A percentile compares a stretch with the other conserved stretches of the same genome.
These are phyloP conservation scores for Nudaria mundana DNA, from an alignment of 2,888 invertebrate genomes.

Conservation along the genomic window DNA sequence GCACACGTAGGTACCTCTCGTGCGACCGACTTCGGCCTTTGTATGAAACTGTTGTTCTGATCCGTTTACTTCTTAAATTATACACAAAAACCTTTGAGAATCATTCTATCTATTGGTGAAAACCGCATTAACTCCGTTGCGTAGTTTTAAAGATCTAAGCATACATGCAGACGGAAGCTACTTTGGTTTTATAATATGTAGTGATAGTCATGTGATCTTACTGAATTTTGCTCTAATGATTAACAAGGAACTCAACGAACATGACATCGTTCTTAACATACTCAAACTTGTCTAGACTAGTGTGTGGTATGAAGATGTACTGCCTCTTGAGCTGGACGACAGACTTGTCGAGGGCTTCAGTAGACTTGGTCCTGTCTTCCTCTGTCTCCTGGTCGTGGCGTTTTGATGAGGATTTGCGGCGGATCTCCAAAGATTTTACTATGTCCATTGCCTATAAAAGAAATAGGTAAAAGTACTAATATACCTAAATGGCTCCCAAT, in stretches of 20 bases:
- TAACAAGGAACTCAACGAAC: conserved; percentile 81
- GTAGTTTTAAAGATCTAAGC: too few relatives aligned
- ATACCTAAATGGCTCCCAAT: too few relatives aligned
- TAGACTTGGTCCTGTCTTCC: conserved; percentile 47
- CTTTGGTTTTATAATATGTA: too few relatives aligned
- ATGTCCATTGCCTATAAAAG: conserved; percentile 81
- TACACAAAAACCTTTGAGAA: too few relatives aligned
- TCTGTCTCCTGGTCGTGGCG: conserved; percentile 61
- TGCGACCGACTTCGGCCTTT: too few relatives aligned
- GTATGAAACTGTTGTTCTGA: too few relatives aligned
- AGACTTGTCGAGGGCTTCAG: conserved; percentile 56
- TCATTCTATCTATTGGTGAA: too few relatives aligned
- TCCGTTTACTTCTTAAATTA: too few relatives aligned
- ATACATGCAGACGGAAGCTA: too few relatives aligned
- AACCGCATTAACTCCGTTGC: too few relatives aligned
- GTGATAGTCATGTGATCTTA: neutral
- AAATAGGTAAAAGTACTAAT: neutral
- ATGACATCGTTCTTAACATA: conserved; percentile 82
- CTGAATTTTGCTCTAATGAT: conserved; percentile 34
- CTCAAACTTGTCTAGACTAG: conserved; percentile 80
- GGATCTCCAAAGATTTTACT: conserved; percentile 80
- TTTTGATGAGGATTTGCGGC: conserved; percentile 64
- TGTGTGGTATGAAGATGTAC: conserved; percentile 85
- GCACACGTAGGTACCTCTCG: too few relatives aligned
- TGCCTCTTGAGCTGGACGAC: conserved; percentile 69